Base-by-base conservation (phyloP, 2,113 vertebrate genomes). In the Tetraodon nigroviridis region DNA sequence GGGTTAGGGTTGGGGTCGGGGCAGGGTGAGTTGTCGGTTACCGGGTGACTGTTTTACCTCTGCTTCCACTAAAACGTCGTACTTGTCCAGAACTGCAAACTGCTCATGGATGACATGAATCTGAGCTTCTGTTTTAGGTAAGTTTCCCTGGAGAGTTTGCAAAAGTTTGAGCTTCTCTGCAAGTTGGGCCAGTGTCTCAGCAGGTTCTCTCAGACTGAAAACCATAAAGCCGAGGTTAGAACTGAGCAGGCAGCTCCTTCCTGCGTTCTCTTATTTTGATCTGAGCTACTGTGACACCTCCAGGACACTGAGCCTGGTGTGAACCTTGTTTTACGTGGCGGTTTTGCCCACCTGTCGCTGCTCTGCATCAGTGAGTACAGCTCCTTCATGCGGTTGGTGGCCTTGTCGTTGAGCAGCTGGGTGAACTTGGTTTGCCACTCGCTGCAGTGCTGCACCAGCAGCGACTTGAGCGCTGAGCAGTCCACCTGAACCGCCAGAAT, bases 51-150 rank as follows among this genome's bases (percentile, higher is more conserved):
- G 32, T 72, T 91, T 90, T 81, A 95, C 94, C 13, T 27, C 58
- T 0, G 87, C 85, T 3, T 89, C 84, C 41, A 94, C 87, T 0
- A 81, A 55, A 71, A 94, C 91, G 51, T 95, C 92, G 0, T 95
- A 93, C 81, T 95, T 96, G 55, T 92, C 88, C 13, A 95, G 86
- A 51, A 95, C 91, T 69, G 89, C 68, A 70, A 95, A 95, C 75
- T 94, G 93, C 41, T 96, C 92, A 0, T 95, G 91, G 59, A 95
- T 91, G 46, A 92, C 84, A 4, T 84, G 82, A 69, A 95, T 93
- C 80, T 92, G 90, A 64, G 75, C 69, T 76, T 94, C 91, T 0
- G 83, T 82, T 60, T 78, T 90, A 17, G 80, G 50, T 64, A 92
- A 58, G 51, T 91, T 86, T 0, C 68, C 77, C 64, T 92, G 91